These are phyloP conservation scores for Halichoerus grypus DNA, from an alignment of 2,113 vertebrate genomes.

Conservation along the genomic window DNA sequence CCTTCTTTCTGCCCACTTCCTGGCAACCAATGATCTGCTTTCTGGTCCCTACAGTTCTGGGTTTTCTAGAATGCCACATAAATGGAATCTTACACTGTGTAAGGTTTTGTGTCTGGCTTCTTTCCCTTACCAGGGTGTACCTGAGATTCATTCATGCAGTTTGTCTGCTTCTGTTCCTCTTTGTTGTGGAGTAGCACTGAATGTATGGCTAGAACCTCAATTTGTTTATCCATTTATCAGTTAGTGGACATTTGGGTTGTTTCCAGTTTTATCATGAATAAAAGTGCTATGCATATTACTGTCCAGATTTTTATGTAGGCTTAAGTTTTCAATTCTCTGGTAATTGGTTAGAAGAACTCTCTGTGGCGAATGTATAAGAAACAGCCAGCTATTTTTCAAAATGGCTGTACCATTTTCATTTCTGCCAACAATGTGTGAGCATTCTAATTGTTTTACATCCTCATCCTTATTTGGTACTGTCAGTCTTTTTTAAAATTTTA, in stretches of 20 bases:
- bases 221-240: neutral
- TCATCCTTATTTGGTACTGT: neutral
- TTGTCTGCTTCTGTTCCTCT: neutral
- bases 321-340: neutral
- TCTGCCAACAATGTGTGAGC: neutral
- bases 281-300: neutral
- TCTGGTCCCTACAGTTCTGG: neutral
- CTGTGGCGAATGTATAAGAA: neutral
- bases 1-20: neutral
- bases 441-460: neutral
- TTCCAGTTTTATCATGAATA: neutral
- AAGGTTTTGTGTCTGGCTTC: neutral
- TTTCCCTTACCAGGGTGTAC: neutral
- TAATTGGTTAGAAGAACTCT: neutral
- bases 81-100: neutral
- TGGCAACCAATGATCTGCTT: neutral
- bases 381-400: neutral
- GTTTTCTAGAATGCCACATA: neutral
- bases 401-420: neutral
- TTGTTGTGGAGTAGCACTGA: neutral
- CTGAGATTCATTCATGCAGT: neutral
- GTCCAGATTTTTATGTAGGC: neutral
- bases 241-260: neutral
- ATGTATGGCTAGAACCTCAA: neutral
- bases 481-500: neutral